These are phyloP conservation scores for Leiothrix lutea DNA, from an alignment of 2,113 vertebrate species.

Conservation along the genomic window DNA sequence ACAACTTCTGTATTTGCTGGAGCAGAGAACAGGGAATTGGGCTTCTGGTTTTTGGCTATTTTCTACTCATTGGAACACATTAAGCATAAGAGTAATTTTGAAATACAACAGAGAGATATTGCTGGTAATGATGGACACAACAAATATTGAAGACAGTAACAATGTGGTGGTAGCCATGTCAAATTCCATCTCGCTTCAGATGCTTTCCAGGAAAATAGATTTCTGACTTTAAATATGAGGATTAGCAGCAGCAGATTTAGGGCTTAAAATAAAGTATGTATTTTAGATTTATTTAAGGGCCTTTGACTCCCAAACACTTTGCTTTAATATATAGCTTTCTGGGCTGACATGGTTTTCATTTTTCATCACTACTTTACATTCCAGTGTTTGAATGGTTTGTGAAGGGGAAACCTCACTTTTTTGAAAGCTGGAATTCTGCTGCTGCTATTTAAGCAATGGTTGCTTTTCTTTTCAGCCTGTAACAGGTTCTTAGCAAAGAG, in stretches of 20 bases:
- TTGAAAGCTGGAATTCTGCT: slow-evolving; percentile 5
- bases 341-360: slow-evolving; percentile 53
- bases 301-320: slow-evolving; percentile 65
- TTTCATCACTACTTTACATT: slow-evolving; percentile 62
- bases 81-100: neutral
- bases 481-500: neutral
- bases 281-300: slow-evolving; percentile 65
- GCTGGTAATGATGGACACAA: neutral
- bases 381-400: slow-evolving; percentile 18
- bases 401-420: neutral
- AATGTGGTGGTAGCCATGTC: neutral
- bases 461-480: neutral
- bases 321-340: slow-evolving; percentile 50
- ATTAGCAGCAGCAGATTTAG: slow-evolving; percentile 65
- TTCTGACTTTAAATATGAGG: slow-evolving; percentile 54
- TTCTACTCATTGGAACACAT: neutral
- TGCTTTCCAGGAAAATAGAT: slow-evolving; percentile 51
- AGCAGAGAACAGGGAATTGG: neutral
- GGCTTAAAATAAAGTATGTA: slow-evolving; percentile 60
- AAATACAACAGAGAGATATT: neutral
- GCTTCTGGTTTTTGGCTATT: neutral
- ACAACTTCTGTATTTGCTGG: neutral
- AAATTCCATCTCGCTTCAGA: neutral
- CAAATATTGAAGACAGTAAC: neutral
- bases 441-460: neutral